Base-by-base conservation (phyloP, 2,888 invertebrate species). In the Caenorhabditis becei region DNA sequence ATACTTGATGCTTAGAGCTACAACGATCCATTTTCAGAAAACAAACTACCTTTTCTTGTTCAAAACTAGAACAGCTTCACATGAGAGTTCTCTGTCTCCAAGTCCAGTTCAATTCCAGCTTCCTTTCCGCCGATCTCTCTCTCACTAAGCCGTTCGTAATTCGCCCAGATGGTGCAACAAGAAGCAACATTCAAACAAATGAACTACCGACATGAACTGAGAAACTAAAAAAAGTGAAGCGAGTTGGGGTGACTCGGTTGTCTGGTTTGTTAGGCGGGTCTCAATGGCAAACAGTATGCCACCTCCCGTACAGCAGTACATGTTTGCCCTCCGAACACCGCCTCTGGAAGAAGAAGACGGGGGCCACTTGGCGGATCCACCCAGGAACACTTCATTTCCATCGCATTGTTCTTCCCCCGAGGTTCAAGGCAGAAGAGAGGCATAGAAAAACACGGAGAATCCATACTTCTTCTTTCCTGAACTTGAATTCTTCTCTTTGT, bases 251-350 rank as follows among this genome's bases (percentile, higher is more conserved):
- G 70, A 71, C 61, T 71, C 35, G 56, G 53, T 54, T 47, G 62
- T 71, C 71, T 71, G 56, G 71, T 71, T 71, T 62, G 54, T 35
- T 35, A 18, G 69, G 59, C 51, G 59, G 44, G 59, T 71, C 71
- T 71, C 62, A 63, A 63, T 71, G 71, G 62, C 71, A 71, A 71
- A 71, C 71, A 71, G 61, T 71, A 53, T 51, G 37, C 70, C 51
- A 58, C 70, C 51, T 47, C 59, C 71, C 54, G 62, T 71, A 71
- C 71, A 59, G 71, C 16, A 71, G 71, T 71, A 71, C 71, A 62
- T 62, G 71, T 71, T 71, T 71, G 61, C 59, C 59, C 53, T 62
- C 24, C 53, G 62, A 71, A 71, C 71, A 53, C 71, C 69, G 59
- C 69, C 71, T 71, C 71, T 71, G 65, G 65, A 66, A 54, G 65